Percentiles rank a stretch among this genome's conserved stretches.
Evolutionary conservation across 2,113 vertebrate genomes (phyloP).

Genomic region (Sclerurus mexicanus): DNA sequence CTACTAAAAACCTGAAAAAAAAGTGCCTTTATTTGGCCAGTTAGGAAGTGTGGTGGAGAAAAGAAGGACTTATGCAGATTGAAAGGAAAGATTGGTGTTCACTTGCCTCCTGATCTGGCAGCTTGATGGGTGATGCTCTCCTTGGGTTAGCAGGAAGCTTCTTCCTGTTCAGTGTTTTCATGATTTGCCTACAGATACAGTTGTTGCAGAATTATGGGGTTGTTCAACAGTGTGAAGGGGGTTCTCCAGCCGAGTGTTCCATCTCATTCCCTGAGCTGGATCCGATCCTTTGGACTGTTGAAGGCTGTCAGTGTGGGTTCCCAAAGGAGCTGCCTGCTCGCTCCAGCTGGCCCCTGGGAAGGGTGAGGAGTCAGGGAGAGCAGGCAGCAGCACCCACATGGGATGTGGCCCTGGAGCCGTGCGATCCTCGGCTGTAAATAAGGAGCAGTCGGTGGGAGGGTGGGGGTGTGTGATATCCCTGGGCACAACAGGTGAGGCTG

Average conservation of each 20-base stretch:
- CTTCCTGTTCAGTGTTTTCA: neutral
- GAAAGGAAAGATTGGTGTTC: neutral
- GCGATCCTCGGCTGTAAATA: neutral
- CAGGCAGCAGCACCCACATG: neutral
- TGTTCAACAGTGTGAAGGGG: neutral
- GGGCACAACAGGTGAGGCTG: neutral
- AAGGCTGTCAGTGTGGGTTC: neutral
- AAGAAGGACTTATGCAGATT: neutral
- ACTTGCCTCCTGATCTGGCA: neutral
- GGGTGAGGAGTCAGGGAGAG: neutral
- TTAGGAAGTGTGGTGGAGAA: neutral
- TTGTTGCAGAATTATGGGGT: neutral
- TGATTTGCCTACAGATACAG: neutral
- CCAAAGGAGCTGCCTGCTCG: neutral
- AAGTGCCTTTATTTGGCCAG: neutral
- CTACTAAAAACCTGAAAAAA: neutral
- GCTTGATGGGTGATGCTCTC: neutral
- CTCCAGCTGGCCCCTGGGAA: neutral
- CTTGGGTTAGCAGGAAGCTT: neutral
- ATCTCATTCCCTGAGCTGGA: neutral
- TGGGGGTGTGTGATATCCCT: neutral
- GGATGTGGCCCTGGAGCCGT: neutral
- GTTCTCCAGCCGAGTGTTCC: neutral
- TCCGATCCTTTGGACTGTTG: accelerated
- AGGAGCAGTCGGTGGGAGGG: neutral